Conservation (phyloP, 2,113 vertebrate species). For the Hippocampus mohnikei region DNA sequence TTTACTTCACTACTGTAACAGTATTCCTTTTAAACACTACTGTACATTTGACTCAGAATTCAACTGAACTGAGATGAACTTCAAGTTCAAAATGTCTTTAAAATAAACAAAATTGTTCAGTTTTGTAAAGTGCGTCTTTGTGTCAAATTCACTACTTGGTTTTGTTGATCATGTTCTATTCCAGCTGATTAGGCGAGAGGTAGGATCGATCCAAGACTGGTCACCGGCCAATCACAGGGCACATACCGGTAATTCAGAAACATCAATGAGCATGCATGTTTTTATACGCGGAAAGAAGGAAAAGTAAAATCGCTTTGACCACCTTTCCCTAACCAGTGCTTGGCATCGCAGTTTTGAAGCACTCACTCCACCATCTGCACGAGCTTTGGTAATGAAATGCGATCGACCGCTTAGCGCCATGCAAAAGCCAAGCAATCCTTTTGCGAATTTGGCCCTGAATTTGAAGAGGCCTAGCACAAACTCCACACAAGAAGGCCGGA, state of each 20-base stretch:
- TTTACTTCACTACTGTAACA: neutral
- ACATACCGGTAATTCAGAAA: too few relatives aligned
- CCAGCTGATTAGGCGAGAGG: neutral
- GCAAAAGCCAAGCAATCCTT: too few relatives aligned
- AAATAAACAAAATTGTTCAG: slow-evolving; percentile 57
- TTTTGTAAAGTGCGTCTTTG: slow-evolving; percentile 18
- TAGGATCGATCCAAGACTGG: neutral
- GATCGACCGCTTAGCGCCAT: too few relatives aligned
- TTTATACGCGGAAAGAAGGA: too few relatives aligned
- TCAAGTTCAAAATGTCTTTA: slow-evolving; percentile 28
- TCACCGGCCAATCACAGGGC: neutral
- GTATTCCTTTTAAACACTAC: slow-evolving; percentile 7
- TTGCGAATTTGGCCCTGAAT: too few relatives aligned
- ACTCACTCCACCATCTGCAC: too few relatives aligned
- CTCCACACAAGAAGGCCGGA: too few relatives aligned
- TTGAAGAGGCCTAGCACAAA: too few relatives aligned
- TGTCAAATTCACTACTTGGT: neutral
- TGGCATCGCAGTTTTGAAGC: too few relatives aligned
- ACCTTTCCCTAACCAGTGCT: too few relatives aligned
- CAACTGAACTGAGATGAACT: neutral
- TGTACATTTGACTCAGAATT: slow-evolving; percentile 9
- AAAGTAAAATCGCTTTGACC: neutral
- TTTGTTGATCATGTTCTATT: neutral
- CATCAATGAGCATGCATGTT: too few relatives aligned
- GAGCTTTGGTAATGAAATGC: too few relatives aligned